Evolutionary conservation across 2,113 vertebrate genomes (phyloP).

Genomic region (Hippoglossus stenolepis): DNA sequence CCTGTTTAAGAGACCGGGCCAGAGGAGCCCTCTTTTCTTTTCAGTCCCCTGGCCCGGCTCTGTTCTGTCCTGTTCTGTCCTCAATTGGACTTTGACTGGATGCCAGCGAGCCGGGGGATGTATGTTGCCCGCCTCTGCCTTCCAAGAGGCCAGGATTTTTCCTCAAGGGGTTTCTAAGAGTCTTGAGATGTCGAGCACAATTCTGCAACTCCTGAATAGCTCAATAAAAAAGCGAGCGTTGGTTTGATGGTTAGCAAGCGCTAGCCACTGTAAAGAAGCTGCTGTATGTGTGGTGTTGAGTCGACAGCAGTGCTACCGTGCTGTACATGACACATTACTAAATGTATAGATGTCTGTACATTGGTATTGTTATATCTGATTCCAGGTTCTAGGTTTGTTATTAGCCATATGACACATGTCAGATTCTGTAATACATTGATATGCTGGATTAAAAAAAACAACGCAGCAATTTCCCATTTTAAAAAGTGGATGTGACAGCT

Average conservation of each 20-base stretch:
- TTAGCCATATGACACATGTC: background rate
- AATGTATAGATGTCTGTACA: background rate
- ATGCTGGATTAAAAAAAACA: too few species aligned
- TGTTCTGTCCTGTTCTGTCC: slow-evolving; percentile 81
- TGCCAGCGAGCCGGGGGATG: slow-evolving; percentile 80
- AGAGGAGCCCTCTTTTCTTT: slow-evolving; percentile 81
- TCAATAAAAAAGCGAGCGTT: slow-evolving; percentile 42
- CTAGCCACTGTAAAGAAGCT: slow-evolving; percentile 27
- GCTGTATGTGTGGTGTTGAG: slow-evolving; percentile 4
- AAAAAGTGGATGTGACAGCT: too few species aligned
- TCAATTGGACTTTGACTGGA: slow-evolving; percentile 83
- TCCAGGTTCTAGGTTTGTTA: too few species aligned
- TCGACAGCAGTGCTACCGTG: background rate
- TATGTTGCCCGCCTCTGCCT: slow-evolving; percentile 76
- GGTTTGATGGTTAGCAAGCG: slow-evolving; percentile 37
- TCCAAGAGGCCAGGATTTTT: slow-evolving; percentile 78
- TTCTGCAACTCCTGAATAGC: slow-evolving; percentile 67
- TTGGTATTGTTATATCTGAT: background rate
- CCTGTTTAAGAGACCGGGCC: slow-evolving; percentile 73
- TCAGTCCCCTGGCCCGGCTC: slow-evolving; percentile 73
- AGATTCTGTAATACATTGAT: too few species aligned
- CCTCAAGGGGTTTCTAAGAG: slow-evolving; percentile 72
- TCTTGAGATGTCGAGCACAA: slow-evolving; percentile 76
- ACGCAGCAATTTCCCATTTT: too few species aligned
- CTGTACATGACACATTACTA: background rate